These are phyloP conservation scores for Ectemnius cavifrons DNA, from an alignment of 2,888 invertebrate species.

Conservation along the genomic window DNA sequence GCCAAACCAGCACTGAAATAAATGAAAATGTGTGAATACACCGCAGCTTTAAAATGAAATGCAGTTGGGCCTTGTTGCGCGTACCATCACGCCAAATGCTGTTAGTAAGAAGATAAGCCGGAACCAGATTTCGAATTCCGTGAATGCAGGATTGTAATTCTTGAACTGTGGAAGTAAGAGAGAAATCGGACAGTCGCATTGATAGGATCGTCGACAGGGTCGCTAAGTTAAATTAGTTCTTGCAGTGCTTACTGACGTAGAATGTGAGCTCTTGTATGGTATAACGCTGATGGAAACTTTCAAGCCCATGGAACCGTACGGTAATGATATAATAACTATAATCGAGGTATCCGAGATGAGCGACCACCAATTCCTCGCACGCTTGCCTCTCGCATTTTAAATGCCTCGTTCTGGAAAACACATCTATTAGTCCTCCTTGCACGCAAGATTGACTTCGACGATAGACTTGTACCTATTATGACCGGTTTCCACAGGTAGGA, in stretches of 20 bases:
- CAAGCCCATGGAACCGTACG: conserved; percentile 90
- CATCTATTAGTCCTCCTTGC: neutral
- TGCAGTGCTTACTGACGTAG: conserved; percentile 84
- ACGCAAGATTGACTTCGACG: conserved; percentile 1
- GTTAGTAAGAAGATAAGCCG: conserved; percentile 94
- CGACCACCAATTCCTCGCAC: conserved; percentile 92
- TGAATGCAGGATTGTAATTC: conserved; percentile 96
- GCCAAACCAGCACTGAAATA: conserved; percentile 93
- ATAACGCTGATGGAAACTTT: conserved; percentile 90
- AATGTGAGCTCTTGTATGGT: conserved; percentile 90
- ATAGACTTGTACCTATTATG: conserved; percentile 83
- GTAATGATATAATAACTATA: conserved; percentile 93
- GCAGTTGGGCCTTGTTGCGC: conserved; percentile 64
- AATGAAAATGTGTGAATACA: neutral
- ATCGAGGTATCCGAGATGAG: conserved; percentile 94
- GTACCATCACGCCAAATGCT: conserved; percentile 92
- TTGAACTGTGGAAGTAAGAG: conserved; percentile 87
- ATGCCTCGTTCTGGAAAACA: conserved; percentile 84
- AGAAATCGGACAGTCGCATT: conserved; percentile 15
- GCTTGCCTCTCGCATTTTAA: conserved; percentile 88
- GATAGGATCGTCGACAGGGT: neutral
- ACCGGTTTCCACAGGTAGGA: conserved; percentile 82
- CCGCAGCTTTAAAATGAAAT: neutral
- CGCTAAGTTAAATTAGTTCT: conserved; percentile 30
- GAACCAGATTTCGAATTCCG: conserved; percentile 98